Base-by-base conservation (phyloP, 2,113 vertebrate genomes). In the Pan paniscus region DNA sequence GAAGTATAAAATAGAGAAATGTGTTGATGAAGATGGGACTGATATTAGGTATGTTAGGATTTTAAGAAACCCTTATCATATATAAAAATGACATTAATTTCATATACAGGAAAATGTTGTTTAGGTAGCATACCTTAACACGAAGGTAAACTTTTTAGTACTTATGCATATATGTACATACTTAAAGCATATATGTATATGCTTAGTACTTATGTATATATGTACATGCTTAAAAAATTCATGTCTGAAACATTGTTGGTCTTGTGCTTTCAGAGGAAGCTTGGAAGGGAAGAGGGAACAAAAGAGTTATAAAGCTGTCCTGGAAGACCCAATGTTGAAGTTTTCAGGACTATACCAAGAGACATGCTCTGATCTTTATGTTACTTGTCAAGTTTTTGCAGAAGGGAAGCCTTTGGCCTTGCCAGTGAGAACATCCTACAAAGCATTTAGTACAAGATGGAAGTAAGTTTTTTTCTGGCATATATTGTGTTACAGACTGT, bases 381-480 rank as follows among this genome's bases (percentile, higher is more conserved):
- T 99, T 81, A 99, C 99, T 79, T 99, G 99, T 96, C 99, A 99
- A 98, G 99, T 99, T 97, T 99, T 99, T 97, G 99, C 99, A 25
- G 99, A 99, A 97, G 99, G 99, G 8, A 99, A 99, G 13, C 99
- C 99, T 55, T 98, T 99, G 35, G 99, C 99, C 12, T 98, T 99
- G 90, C 99, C 99, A 0, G 99, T 99, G 84, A 99, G 99, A 97
- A 99, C 99, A 27, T 99, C 99, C 1, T 99, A 99, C 98, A 99
- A 99, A 97, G 99, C 99, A 1, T 99, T 99, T 98, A 99, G 99
- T 98, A 99, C 99, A 57, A 99, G 99, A 22, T 99, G 99, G 99
- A 99, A 99, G 99, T 99, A 99, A 99, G 99, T 99, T 80, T 22
- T 93, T 78, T 95, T 89, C 30, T 84, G 50, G 17, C 9, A 38